Conservation (phyloP, 2,113 vertebrate genomes). For the Oreochromis aureus region DNA sequence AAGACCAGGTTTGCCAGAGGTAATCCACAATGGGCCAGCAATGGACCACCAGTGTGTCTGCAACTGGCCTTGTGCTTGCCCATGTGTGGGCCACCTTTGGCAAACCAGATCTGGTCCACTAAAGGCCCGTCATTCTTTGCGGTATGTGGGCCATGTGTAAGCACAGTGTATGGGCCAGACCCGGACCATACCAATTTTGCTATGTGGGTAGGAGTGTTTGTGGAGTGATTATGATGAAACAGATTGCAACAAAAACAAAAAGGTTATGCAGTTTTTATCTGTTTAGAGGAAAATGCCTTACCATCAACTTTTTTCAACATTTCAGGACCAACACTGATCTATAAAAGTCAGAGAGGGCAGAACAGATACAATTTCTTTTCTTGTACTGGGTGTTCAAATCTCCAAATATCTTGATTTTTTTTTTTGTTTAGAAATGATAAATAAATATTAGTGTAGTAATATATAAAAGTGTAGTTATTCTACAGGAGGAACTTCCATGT, state of each 20-base stretch:
- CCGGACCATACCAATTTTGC: too few relatives aligned
- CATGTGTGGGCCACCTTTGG: too few relatives aligned
- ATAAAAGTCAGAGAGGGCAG: neutral
- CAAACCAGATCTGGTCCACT: too few relatives aligned
- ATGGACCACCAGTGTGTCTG: too few relatives aligned
- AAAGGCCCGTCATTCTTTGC: too few relatives aligned
- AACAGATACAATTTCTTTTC: accelerated
- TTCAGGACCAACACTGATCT: neutral
- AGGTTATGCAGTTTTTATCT: neutral
- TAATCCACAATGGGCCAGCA: too few relatives aligned
- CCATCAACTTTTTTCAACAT: neutral
- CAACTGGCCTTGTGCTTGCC: too few relatives aligned
- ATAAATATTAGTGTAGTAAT: neutral
- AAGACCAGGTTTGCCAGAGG: too few relatives aligned
- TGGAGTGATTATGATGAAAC: neutral
- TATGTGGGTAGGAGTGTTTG: neutral
- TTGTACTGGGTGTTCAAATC: neutral
- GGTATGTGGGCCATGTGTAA: too few relatives aligned
- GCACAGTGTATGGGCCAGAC: too few relatives aligned
- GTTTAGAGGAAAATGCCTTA: neutral
- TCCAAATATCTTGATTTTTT: neutral
- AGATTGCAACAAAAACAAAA: neutral
- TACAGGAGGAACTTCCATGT: neutral
- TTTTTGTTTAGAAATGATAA: neutral
- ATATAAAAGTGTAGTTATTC: neutral